Conservation (phyloP, 2,888 invertebrate genomes). For the Zhuqinia jingwanae region DNA sequence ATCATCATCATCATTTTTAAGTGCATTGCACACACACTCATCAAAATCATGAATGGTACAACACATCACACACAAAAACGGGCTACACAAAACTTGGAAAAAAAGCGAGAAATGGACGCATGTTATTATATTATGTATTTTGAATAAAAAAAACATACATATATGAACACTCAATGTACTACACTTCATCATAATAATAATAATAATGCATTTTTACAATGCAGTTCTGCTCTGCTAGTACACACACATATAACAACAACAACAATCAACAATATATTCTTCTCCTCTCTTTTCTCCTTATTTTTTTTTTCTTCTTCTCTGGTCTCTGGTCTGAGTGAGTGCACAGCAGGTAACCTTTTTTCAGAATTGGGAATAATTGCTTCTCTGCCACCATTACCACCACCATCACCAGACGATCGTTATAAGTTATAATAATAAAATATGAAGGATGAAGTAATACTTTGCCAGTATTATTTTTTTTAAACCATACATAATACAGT, state of each 20-base stretch:
- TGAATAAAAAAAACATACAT: too few species aligned
- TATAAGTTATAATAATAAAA: constrained; percentile 26
- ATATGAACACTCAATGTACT: too few species aligned
- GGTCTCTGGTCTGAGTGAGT: constrained; percentile 25
- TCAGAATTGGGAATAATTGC: constrained; percentile 79
- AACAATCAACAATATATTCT: constrained; percentile 37
- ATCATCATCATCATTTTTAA: constrained; percentile 35
- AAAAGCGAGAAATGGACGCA: constrained; percentile 25
- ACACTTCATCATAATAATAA: not conserved
- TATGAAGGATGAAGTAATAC: constrained; percentile 11
- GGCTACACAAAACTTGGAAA: not conserved
- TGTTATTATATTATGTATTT: constrained; percentile 34
- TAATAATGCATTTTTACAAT: constrained; percentile 36
- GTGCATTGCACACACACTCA: constrained; percentile 45
- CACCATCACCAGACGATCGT: constrained; percentile 22
- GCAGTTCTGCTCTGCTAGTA: constrained; percentile 1
- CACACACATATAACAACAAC: constrained; percentile 22
- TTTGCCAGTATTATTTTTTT: not conserved
- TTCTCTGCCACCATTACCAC: constrained; percentile 70
- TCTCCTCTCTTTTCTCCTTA: not conserved
- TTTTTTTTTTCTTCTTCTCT: constrained; percentile 1
- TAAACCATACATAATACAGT: constrained; percentile 20
- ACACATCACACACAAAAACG: not conserved
- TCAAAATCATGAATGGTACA: constrained; percentile 38
- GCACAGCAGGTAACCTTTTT: constrained; percentile 78